These are phyloP conservation scores for Craterocephalus amniculus DNA, from an alignment of 2,797 vertebrate species.

Conservation along the genomic window DNA sequence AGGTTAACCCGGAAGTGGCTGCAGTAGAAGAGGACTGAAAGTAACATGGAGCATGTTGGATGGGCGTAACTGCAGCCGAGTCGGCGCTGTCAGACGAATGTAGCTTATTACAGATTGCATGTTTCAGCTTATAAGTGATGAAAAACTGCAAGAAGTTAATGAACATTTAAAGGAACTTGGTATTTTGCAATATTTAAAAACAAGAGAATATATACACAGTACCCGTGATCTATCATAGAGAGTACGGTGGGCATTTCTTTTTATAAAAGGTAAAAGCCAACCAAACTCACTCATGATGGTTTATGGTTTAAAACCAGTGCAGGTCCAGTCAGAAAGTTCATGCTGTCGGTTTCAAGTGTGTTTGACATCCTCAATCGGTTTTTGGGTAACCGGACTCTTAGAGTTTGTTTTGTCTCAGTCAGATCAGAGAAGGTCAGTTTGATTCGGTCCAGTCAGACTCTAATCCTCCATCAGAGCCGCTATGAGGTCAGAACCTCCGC, in stretches of 20 bases:
- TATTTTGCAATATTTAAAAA: background rate
- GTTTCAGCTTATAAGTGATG: background rate
- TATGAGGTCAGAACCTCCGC: slow-evolving; percentile 36
- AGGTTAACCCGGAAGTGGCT: background rate
- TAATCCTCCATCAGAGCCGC: background rate
- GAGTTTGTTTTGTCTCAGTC: background rate
- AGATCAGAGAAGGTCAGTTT: background rate
- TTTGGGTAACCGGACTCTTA: background rate
- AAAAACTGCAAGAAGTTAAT: background rate
- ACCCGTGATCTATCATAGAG: background rate
- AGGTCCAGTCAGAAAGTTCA: background rate
- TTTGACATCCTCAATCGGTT: background rate
- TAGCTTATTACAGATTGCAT: background rate
- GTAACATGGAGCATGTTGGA: background rate
- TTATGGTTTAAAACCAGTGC: background rate
- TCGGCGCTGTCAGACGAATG: background rate
- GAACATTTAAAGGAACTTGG: background rate
- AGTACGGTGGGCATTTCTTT: background rate
- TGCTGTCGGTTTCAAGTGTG: background rate
- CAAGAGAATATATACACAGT: background rate
- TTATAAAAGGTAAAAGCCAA: background rate
- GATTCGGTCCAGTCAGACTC: background rate
- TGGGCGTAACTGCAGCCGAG: background rate
- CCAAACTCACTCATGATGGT: background rate
- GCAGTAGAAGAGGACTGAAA: background rate